These are phyloP conservation scores for Drosophila bipectinata DNA, from an alignment of 1,140 invertebrate genomes.

Conservation along the genomic window DNA sequence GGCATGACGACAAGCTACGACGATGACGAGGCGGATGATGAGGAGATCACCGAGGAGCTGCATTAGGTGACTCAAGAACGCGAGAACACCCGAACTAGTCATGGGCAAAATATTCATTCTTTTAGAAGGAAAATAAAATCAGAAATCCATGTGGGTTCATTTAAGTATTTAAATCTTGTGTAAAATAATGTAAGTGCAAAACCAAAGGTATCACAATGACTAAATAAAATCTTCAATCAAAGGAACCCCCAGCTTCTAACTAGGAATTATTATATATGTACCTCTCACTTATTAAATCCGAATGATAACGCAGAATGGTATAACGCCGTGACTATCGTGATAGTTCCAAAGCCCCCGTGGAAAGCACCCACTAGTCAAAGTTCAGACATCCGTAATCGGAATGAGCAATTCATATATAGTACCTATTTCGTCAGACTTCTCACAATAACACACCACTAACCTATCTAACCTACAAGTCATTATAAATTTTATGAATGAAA, in stretches of 20 bases:
- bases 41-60: conserved; percentile 80
- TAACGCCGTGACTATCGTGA: conserved; percentile 11
- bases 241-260: conserved; percentile 6
- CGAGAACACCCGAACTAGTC: conserved; percentile 17
- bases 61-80: conserved; percentile 41
- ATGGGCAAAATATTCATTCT: conserved; percentile 9
- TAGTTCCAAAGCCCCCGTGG: conserved; percentile 1
- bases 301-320: conserved; percentile 20
- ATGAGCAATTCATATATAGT: conserved; percentile 20
- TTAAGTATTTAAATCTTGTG: background rate
- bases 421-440: conserved; percentile 19
- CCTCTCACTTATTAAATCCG: background rate
- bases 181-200: background rate
- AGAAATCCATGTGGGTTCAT: too few species aligned
- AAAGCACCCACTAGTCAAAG: conserved; percentile 29
- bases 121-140: background rate
- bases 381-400: conserved; percentile 1
- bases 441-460: conserved; percentile 8
- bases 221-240: background rate
- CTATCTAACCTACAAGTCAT: background rate
- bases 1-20: conserved; percentile 40
- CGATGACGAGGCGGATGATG: conserved; percentile 76
- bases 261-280: background rate
- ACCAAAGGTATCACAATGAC: background rate
- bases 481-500: conserved; percentile 35